Conservation (phyloP, 2,797 vertebrate genomes). For the Chelon labrosus region DNA sequence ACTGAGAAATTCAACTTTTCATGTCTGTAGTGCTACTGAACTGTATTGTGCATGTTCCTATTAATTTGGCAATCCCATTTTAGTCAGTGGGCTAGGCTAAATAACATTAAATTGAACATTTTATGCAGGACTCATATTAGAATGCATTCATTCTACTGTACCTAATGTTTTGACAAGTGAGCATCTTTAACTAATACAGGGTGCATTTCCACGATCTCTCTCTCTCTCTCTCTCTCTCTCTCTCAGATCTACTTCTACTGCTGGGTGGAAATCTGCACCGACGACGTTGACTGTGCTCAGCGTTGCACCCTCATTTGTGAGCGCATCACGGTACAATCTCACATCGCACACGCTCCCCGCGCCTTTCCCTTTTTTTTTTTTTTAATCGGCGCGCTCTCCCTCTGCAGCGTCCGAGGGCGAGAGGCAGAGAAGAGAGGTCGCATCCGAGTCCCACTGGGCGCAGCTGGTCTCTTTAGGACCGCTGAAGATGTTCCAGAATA, state of each 20-base stretch:
- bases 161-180: too few relatives aligned
- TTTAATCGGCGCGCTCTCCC: neutral
- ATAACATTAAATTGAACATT: too few relatives aligned
- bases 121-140: too few relatives aligned
- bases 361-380: accelerated
- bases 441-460: slow-evolving; percentile 11
- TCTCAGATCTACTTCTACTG: slow-evolving; percentile 80
- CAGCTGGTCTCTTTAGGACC: slow-evolving; percentile 75
- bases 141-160: too few relatives aligned
- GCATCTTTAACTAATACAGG: neutral
- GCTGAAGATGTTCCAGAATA: slow-evolving; percentile 56
- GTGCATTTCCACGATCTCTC: neutral
- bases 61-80: too few relatives aligned
- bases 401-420: slow-evolving; percentile 63
- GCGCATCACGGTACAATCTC: slow-evolving; percentile 25
- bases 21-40: too few relatives aligned
- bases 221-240: neutral
- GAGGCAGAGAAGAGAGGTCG: slow-evolving; percentile 57
- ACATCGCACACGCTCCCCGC: too few relatives aligned
- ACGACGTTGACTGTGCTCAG: slow-evolving; percentile 67
- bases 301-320: slow-evolving; percentile 72
- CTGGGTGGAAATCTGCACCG: slow-evolving; percentile 81
- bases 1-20: too few relatives aligned
- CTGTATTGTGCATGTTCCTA: too few relatives aligned
- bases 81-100: too few relatives aligned